Evolutionary conservation across 2,797 vertebrate genomes (phyloP).

Genomic region (Potorous gilbertii): DNA sequence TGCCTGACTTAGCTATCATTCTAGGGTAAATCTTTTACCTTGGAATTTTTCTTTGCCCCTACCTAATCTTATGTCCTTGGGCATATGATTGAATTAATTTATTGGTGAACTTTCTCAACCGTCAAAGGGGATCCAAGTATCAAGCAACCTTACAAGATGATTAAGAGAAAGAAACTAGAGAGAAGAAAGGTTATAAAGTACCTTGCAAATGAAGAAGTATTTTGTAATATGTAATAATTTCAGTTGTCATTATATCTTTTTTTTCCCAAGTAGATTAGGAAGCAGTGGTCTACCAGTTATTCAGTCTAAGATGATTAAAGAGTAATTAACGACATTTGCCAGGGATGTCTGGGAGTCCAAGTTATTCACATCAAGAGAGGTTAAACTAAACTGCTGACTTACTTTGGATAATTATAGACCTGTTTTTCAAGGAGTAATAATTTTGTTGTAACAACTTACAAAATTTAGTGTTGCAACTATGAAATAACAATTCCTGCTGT

Average conservation of each 20-base stretch:
- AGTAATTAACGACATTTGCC: slow-evolving; percentile 63
- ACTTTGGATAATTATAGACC: slow-evolving; percentile 66
- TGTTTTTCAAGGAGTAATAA: slow-evolving; percentile 77
- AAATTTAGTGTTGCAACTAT: slow-evolving; percentile 62
- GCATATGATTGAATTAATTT: not conserved
- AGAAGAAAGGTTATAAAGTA: slow-evolving; percentile 24
- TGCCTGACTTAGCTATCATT: not conserved
- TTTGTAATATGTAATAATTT: slow-evolving; percentile 46
- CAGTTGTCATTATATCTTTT: slow-evolving; percentile 43
- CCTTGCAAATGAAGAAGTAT: slow-evolving; percentile 31
- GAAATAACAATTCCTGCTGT: slow-evolving; percentile 70
- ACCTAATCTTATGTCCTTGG: not conserved
- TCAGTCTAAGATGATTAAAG: slow-evolving; percentile 62
- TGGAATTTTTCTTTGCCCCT: not conserved
- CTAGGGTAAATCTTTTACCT: not conserved
- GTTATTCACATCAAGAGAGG: slow-evolving; percentile 1
- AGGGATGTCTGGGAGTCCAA: slow-evolving; percentile 25
- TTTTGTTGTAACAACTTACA: slow-evolving; percentile 57
- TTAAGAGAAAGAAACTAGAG: not conserved
- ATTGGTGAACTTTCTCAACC: not conserved
- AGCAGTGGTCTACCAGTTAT: slow-evolving; percentile 56
- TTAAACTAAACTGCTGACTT: slow-evolving; percentile 59
- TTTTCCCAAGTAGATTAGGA: slow-evolving; percentile 61
- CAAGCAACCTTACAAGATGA: not conserved
- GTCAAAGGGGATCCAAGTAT: not conserved